A percentile compares a stretch with the other conserved stretches of the same genome.
Conservation (phyloP, 2,797 vertebrate genomes). For the Danio aesculapii region DNA sequence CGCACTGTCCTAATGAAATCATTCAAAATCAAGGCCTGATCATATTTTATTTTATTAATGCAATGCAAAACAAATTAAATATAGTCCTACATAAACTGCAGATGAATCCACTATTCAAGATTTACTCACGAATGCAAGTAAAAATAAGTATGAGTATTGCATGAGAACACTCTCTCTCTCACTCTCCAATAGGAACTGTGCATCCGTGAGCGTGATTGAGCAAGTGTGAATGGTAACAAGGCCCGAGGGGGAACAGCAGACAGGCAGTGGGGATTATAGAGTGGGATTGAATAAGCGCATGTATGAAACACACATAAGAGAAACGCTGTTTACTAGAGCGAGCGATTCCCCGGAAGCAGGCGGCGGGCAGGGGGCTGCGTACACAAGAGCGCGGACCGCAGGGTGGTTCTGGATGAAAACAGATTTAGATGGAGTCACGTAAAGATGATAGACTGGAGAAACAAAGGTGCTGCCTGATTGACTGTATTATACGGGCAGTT, state of each 20-base stretch:
- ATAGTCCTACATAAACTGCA: too few species aligned
- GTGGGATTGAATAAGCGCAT: constrained; percentile 26
- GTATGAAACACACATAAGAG: constrained; percentile 28
- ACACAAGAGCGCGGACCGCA: not conserved
- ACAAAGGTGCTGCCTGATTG: not conserved
- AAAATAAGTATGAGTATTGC: not conserved
- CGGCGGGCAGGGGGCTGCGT: not conserved
- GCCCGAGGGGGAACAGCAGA: constrained; percentile 37
- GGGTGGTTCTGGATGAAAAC: constrained; percentile 18
- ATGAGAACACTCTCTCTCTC: not conserved
- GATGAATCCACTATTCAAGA: too few species aligned
- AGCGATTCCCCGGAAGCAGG: constrained; percentile 8
- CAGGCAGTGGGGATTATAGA: constrained; percentile 20
- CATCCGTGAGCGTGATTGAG: not conserved
- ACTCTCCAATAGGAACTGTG: constrained; percentile 18
- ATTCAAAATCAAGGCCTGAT: too few species aligned
- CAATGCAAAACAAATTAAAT: too few species aligned
- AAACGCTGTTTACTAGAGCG: constrained; percentile 12
- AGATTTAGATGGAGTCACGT: constrained; percentile 6
- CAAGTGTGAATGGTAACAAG: constrained; percentile 53
- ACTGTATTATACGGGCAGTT: not conserved
- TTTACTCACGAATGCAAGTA: too few species aligned
- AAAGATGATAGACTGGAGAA: constrained; percentile 2
- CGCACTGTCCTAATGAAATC: too few species aligned
- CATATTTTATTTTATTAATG: too few species aligned